Evolutionary conservation across 2,113 vertebrate genomes (phyloP).

Genomic region (Laticauda colubrina): DNA sequence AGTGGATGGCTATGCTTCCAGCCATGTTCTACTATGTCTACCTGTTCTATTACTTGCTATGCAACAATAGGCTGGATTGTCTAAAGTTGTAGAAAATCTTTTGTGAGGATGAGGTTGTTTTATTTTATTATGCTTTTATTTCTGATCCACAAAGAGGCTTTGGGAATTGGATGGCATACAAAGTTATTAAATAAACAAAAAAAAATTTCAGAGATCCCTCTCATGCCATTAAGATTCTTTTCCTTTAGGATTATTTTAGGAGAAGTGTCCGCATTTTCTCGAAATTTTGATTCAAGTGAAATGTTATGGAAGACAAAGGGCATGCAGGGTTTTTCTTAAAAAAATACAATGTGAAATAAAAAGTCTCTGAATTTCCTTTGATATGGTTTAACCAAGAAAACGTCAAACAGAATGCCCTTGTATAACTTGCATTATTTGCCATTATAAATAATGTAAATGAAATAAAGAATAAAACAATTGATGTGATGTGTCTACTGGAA

Average conservation of each 20-base stretch:
- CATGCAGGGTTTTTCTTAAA: neutral
- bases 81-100: neutral
- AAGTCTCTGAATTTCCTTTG: neutral
- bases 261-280: neutral
- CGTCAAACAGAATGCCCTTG: neutral
- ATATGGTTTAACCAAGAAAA: neutral
- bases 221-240: neutral
- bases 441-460: neutral
- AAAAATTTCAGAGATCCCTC: neutral
- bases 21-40: neutral
- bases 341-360: neutral
- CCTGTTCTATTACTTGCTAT: neutral
- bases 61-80: too few relatives aligned
- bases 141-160: neutral
- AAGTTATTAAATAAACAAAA: neutral
- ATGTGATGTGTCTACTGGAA: neutral
- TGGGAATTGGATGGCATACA: neutral
- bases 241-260: neutral
- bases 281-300: neutral
- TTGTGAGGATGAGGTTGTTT: neutral
- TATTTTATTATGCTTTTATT: neutral
- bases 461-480: neutral
- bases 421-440: neutral
- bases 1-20: neutral
- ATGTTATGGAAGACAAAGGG: too few relatives aligned